A percentile compares a stretch with the other conserved stretches of the same genome.
These are phyloP conservation scores for Proterorhinus semilunaris DNA, from an alignment of 2,113 vertebrate genomes.

Conservation along the genomic window DNA sequence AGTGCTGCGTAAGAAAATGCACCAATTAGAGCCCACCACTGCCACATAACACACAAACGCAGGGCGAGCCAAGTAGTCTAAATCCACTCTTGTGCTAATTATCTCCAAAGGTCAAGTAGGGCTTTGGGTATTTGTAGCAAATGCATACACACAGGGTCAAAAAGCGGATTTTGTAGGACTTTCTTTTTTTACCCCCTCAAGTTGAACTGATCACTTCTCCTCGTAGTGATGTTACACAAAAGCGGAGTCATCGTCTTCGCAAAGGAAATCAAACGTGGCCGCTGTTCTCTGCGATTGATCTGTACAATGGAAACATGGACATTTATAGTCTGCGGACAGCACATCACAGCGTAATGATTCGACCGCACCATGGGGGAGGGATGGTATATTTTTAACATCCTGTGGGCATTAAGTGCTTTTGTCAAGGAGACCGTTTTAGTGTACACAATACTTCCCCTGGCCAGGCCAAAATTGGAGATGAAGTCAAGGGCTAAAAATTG, in stretches of 20 bases:
- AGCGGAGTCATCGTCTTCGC: constrained; percentile 55
- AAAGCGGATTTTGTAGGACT: constrained; percentile 11
- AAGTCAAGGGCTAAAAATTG: constrained; percentile 40
- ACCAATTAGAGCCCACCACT: constrained; percentile 39
- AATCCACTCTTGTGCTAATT: constrained; percentile 26
- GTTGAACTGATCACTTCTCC: constrained; percentile 37
- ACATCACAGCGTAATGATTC: constrained; percentile 55
- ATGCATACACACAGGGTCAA: constrained; percentile 50
- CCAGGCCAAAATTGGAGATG: constrained; percentile 29
- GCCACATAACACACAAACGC: constrained; percentile 6
- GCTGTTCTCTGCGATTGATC: constrained; percentile 51
- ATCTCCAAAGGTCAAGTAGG: constrained; percentile 22
- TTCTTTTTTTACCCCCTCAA: constrained; percentile 7
- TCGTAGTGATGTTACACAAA: constrained; percentile 51
- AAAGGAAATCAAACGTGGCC: constrained; percentile 42
- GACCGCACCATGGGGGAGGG: constrained; percentile 39
- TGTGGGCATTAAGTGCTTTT: constrained; percentile 58
- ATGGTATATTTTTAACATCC: constrained; percentile 55
- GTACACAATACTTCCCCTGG: constrained; percentile 30
- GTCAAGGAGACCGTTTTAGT: constrained; percentile 41
- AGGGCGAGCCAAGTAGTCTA: background rate
- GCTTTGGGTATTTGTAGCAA: constrained; percentile 25
- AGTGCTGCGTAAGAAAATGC: constrained; percentile 51
- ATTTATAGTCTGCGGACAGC: constrained; percentile 47
- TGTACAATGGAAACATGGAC: constrained; percentile 47